Evolutionary conservation across 2,888 invertebrate species (phyloP), one percentile per base, ranked within the genome.

Genomic region (Nasonia oneida): DNA sequence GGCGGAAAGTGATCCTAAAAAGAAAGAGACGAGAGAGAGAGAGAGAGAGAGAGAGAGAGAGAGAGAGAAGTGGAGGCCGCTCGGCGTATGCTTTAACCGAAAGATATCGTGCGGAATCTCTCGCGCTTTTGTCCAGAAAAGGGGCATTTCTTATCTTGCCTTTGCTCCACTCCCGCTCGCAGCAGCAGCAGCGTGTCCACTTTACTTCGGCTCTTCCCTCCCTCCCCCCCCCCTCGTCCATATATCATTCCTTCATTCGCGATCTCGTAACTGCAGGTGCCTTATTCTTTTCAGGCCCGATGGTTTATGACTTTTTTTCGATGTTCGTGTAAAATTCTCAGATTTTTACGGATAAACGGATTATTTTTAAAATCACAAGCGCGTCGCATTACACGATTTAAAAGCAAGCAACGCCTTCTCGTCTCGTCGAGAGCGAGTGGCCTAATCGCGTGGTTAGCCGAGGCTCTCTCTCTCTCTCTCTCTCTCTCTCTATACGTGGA

Each of bases 71-170:
- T 53, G 14, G 70, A 53, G 64, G 29, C 29, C 37, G 37, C 4
- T 37, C 50, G 64, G 75, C 74, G 79, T 80, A 79, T 75, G 61
- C 79, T 80, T 33, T 73, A 80, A 84, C 74, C 74, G 67, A 50
- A 79, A 84, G 84, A 84, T 84, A 79, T 80, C 79, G 47, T 67
- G 50, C 39, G 53, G 79, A 84, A 84, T 84, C 84, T 84, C 57
- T 74, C 67, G 75, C 79, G 79, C 84, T 84, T 84, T 80, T 84
- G 74, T 84, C 74, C 53, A 79, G 53, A 75, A 67, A 79, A 79
- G 70, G 67, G 75, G 75, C 53, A 75, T 53, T 64, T 84, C 79
- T 84, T 80, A 80, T 82, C 47, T 74, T 47, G 64, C 39, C 67
- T n/a, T 29, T n/a, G 53, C 57, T 14, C 81, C 33, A 12, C 70